These are phyloP conservation scores for Brachyrhaphis roseni DNA, from an alignment of 2,797 vertebrate species.

Conservation along the genomic window DNA sequence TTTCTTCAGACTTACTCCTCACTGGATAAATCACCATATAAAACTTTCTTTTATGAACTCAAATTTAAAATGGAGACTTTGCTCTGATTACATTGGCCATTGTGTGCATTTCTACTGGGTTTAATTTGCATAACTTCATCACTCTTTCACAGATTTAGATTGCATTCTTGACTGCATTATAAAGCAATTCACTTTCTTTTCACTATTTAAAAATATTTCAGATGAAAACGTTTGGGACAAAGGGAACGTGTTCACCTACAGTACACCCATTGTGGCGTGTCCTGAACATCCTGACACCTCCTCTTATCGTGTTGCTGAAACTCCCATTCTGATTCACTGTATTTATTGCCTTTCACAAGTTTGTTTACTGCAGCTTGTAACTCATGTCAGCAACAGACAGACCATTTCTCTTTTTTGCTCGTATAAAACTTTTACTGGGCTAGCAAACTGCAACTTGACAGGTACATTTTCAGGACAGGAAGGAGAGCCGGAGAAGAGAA, in stretches of 20 bases:
- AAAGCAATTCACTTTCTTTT: not conserved
- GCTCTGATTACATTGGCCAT: not conserved
- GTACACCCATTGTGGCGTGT: constrained; percentile 21
- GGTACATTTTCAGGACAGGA: constrained; percentile 30
- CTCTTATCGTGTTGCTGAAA: constrained; percentile 69
- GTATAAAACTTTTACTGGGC: constrained; percentile 80
- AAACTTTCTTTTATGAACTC: not conserved
- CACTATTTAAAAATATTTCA: constrained; percentile 4
- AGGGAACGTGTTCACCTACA: constrained; percentile 4
- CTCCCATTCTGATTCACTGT: constrained; percentile 63
- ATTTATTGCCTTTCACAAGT: constrained; percentile 75
- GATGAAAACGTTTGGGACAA: not conserved
- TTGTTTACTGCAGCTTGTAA: constrained; percentile 76
- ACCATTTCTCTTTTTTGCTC: constrained; percentile 70
- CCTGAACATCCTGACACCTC: constrained; percentile 27
- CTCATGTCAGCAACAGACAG: constrained; percentile 70
- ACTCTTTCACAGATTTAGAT: not conserved
- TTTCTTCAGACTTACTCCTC: not conserved
- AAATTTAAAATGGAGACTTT: not conserved
- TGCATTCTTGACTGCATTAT: not conserved
- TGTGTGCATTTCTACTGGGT: not conserved
- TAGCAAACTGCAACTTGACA: constrained; percentile 74
- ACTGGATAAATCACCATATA: not conserved
- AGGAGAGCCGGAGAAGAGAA: constrained; percentile 38
- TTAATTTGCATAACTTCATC: not conserved